phyloP scores from a whole-genome alignment of 2,797 vertebrate species.

The Scleropages formosus region DNA sequence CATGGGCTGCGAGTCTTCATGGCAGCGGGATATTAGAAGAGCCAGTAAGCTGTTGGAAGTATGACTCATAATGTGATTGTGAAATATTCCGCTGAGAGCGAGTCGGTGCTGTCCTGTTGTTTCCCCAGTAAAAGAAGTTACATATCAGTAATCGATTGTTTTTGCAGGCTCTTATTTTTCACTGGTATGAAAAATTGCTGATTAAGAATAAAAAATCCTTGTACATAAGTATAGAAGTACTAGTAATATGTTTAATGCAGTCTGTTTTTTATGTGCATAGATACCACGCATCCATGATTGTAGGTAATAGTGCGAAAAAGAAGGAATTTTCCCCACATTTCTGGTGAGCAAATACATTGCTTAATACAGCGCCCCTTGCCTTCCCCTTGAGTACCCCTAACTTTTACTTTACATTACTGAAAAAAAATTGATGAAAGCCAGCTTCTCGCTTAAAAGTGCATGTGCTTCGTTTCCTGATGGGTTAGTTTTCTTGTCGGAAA shows the following conservation, averaged over 20 bases:
- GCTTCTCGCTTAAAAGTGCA: constrained; percentile 16
- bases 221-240: no score
- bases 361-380: constrained; percentile 2
- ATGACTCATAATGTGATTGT: background rate
- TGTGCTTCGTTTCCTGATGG: constrained; percentile 26
- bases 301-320: constrained; percentile 4
- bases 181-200: no score
- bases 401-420: constrained; percentile 39
- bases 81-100: background rate
- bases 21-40: background rate
- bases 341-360: constrained; percentile 26
- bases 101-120: background rate
- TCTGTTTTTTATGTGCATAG: background rate
- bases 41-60: background rate
- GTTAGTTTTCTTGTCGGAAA: constrained; percentile 37
- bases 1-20: background rate
- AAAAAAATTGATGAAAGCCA: constrained; percentile 33
- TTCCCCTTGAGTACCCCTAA: background rate
- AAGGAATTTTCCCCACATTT: background rate
- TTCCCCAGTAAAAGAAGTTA: background rate
- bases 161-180: no score
- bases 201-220: no score
- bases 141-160: no score
- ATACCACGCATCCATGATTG: background rate
- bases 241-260: background rate